Evolutionary conservation across 2,113 vertebrate species (phyloP).

Genomic region (Otocyon megalotis): DNA sequence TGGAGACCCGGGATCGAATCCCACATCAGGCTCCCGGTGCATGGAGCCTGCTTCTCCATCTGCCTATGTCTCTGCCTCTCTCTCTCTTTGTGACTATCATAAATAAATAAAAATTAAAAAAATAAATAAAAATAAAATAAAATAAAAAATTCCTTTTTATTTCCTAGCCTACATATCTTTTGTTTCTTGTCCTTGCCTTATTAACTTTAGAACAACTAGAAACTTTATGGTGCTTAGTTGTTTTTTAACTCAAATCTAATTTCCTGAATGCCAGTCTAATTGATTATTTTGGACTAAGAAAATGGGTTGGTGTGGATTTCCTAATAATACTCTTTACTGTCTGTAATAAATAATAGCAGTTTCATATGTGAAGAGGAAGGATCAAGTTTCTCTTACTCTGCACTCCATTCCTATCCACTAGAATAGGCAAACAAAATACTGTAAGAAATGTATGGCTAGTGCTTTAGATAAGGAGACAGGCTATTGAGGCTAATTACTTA

Average conservation of each 20-base stretch:
- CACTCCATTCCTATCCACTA: neutral
- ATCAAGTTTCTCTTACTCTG: neutral
- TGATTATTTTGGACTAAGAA: neutral
- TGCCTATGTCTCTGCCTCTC: no score
- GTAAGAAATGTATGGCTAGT: neutral
- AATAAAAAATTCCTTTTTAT: neutral
- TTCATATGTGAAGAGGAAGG: neutral
- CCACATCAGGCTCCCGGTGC: no score
- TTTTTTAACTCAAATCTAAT: neutral
- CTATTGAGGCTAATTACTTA: neutral
- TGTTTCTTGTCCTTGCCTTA: neutral
- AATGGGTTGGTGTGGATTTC: neutral
- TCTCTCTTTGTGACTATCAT: no score
- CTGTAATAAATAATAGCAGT: neutral
- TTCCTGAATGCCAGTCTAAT: neutral
- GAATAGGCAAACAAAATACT: neutral
- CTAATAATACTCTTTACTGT: neutral
- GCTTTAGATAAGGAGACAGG: neutral
- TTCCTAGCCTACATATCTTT: neutral
- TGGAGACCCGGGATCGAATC: no score
- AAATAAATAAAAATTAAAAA: no score
- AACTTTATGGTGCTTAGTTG: neutral
- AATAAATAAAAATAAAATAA: no score
- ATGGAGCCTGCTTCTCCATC: no score
- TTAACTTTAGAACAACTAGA: neutral